Conservation (phyloP, 2,113 vertebrate genomes). For the Procapra przewalskii region DNA sequence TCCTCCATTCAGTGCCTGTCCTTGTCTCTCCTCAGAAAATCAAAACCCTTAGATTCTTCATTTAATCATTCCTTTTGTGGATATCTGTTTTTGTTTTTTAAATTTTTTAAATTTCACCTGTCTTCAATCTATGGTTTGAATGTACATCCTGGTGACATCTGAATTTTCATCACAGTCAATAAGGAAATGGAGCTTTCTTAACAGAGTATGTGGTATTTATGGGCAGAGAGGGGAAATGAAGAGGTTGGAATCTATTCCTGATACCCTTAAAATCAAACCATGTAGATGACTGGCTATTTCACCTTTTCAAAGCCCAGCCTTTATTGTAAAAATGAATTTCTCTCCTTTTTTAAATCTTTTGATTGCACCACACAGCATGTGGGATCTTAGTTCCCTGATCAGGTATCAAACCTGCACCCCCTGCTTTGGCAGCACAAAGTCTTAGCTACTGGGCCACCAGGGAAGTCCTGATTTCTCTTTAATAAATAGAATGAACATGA, state of each 20-base stretch:
- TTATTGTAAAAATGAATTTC: not conserved
- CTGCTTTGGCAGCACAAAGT: not conserved
- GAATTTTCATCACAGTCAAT: not conserved
- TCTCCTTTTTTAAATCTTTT: not conserved
- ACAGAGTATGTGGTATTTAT: not conserved
- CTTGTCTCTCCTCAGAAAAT: not conserved
- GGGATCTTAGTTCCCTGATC: not conserved
- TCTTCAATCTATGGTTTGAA: not conserved
- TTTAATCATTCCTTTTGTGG: not conserved
- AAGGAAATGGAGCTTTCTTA: slow-evolving; percentile 5
- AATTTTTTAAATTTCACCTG: not conserved
- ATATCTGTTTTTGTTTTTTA: not conserved
- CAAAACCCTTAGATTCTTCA: not conserved
- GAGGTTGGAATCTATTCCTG: not conserved
- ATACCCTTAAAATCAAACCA: not conserved
- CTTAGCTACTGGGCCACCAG: not conserved
- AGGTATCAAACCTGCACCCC: not conserved
- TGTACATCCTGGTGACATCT: not conserved
- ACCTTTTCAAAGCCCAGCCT: not conserved
- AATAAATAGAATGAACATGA: not conserved
- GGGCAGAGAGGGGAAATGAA: not conserved
- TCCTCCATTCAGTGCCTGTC: not conserved
- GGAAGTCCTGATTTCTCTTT: not conserved
- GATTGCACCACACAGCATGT: not conserved
- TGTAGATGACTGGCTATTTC: not conserved